These are phyloP conservation scores for Drosophila quadrilineata DNA, from an alignment of 1,140 invertebrate genomes.

Conservation along the genomic window DNA sequence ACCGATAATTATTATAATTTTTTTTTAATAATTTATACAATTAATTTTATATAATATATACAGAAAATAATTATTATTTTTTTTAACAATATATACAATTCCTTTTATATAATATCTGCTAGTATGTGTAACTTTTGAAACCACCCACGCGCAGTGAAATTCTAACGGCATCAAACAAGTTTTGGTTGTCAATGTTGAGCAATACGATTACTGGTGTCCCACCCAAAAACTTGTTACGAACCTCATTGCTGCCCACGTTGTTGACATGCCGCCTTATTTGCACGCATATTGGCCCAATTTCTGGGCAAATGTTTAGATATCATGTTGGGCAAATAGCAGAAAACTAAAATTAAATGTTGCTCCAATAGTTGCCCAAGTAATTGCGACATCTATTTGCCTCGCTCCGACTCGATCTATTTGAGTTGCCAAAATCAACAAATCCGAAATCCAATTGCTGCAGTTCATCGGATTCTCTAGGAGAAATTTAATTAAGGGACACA, in stretches of 20 bases:
- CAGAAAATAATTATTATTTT: too few species aligned
- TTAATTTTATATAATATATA: too few species aligned
- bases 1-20: not conserved
- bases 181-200: slow-evolving; percentile 7
- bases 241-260: slow-evolving; percentile 47
- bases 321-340: slow-evolving; percentile 51
- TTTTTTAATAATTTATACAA: too few species aligned
- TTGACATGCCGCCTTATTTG: slow-evolving; percentile 63
- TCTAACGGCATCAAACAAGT: slow-evolving; percentile 31
- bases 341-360: slow-evolving; percentile 52
- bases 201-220: slow-evolving; percentile 21
- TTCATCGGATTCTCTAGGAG: slow-evolving; percentile 46
- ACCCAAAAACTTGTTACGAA: slow-evolving; percentile 36
- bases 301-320: slow-evolving; percentile 56
- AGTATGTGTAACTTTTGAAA: not conserved
- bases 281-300: slow-evolving; percentile 13
- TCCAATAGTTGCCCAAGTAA: slow-evolving; percentile 69
- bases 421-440: not conserved
- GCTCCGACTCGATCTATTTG: not conserved
- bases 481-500: slow-evolving; percentile 72
- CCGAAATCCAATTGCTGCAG: slow-evolving; percentile 41
- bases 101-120: too few species aligned
- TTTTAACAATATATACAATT: too few species aligned
- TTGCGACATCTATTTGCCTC: slow-evolving; percentile 66
- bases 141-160: slow-evolving; percentile 1